Percentiles rank a stretch among this genome's conserved stretches.
phyloP scores from a whole-genome alignment of 1,140 invertebrate species.

The Saccostrea glomerata region DNA sequence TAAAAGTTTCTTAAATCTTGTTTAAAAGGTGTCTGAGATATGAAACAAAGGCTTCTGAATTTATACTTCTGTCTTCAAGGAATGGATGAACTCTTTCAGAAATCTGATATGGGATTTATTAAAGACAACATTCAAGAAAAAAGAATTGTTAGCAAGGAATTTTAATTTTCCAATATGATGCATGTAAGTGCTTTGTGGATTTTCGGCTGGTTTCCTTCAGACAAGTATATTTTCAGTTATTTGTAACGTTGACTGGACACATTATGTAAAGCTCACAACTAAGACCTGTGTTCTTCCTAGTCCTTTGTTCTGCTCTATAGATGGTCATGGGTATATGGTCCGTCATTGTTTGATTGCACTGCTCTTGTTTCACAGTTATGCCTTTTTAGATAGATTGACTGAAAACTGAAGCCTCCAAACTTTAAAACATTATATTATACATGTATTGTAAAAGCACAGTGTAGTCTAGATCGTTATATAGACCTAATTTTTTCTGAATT shows the following conservation, averaged over 20 bases:
- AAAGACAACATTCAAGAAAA: conserved; percentile 5
- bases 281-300: background rate
- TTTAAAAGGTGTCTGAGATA: background rate
- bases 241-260: background rate
- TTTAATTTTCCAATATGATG: conserved; percentile 3
- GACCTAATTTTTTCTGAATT: background rate
- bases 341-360: background rate
- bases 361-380: conserved; percentile 7
- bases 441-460: background rate
- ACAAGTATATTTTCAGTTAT: background rate
- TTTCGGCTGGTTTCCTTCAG: background rate
- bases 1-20: background rate
- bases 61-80: background rate
- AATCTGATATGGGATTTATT: background rate
- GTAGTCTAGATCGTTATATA: background rate
- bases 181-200: background rate
- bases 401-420: background rate
- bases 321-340: background rate
- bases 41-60: background rate
- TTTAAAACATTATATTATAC: background rate
- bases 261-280: background rate
- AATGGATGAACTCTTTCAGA: conserved; percentile 1
- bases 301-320: background rate
- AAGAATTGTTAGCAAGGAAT: conserved; percentile 6
- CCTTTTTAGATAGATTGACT: background rate